Evolutionary conservation across 2,888 invertebrate genomes (phyloP), one percentile per base, ranked within the genome.

Genomic region (Agrochola lota): DNA sequence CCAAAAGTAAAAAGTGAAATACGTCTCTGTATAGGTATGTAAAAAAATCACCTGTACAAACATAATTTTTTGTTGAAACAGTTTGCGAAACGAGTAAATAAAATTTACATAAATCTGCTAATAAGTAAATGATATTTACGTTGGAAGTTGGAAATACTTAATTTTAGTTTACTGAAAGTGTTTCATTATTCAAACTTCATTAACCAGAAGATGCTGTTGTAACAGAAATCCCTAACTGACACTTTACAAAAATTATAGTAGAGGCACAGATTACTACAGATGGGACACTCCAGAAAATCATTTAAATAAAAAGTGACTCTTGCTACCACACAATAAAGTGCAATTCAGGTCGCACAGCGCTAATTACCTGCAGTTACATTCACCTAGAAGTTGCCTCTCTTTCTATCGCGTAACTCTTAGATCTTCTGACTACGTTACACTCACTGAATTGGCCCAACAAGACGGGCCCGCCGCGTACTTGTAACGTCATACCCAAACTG

Each of bases 11-110:
- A n/a, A 30, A 66, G 46, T 40, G 9, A 30, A 55, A 46, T 62
- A 52, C 35, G 4, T 49, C 1, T 40, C 12, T 30, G 30, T 55
- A 40, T 3, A 40, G 17, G 2, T 46, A n/a, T 6, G 5, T 35
- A 30, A 20, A 76, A 64, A 75, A 62, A 35, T 7, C 81, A 63
- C 15, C 55, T 81, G 82, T 43, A 63, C 67, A 63, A 84, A 81
- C 57, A 63, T 43, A 49, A 9, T 3, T 55, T 68, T 26, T 52
- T 79, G 35, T 69, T 59, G 57, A 43, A 78, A 69, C 35, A 78
- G 46, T 79, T 59, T 69, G 49, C 43, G 17, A 30, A 57, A 68
- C 57, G 30, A 23, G 20, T 63, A 3, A 55, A 26, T 55, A 40
- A 26, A 30, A 49, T 83, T 77, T 43, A 59, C 57, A 64, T 64